phyloP scores from a whole-genome alignment of 2,113 vertebrate genomes.

The Sciurus niger region DNA sequence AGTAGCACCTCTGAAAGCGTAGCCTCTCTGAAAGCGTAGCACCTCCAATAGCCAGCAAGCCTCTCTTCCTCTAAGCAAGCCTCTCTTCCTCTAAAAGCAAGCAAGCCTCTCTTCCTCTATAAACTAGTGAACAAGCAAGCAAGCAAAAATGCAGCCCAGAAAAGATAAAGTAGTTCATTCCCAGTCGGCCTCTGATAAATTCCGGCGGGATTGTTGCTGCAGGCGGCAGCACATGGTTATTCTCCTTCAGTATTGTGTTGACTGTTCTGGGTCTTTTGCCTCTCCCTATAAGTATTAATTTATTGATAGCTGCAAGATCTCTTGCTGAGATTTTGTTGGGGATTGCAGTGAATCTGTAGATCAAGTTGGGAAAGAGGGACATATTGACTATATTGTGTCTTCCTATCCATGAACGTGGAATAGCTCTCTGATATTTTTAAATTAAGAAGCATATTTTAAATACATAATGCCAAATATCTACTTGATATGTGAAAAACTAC shows the following conservation, averaged over 20 bases:
- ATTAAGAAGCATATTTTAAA: neutral
- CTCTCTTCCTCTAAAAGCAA: too few relatives aligned
- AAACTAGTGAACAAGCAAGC: too few relatives aligned
- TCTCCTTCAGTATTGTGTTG: neutral
- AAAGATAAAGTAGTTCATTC: too few relatives aligned
- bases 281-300: neutral
- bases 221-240: neutral
- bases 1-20: too few relatives aligned
- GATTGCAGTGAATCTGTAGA: neutral
- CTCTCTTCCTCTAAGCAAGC: too few relatives aligned
- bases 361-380: neutral
- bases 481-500: neutral
- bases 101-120: too few relatives aligned
- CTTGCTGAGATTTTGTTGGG: neutral
- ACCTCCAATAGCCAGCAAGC: too few relatives aligned
- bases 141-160: too few relatives aligned
- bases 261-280: neutral
- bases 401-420: neutral
- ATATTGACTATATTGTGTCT: neutral
- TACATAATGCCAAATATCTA: neutral
- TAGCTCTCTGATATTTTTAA: neutral
- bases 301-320: neutral
- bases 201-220: too few relatives aligned
- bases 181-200: too few relatives aligned
- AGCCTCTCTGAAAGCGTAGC: too few relatives aligned